phyloP scores from a whole-genome alignment of 1,140 invertebrate genomes.

The Papilio polytes region DNA sequence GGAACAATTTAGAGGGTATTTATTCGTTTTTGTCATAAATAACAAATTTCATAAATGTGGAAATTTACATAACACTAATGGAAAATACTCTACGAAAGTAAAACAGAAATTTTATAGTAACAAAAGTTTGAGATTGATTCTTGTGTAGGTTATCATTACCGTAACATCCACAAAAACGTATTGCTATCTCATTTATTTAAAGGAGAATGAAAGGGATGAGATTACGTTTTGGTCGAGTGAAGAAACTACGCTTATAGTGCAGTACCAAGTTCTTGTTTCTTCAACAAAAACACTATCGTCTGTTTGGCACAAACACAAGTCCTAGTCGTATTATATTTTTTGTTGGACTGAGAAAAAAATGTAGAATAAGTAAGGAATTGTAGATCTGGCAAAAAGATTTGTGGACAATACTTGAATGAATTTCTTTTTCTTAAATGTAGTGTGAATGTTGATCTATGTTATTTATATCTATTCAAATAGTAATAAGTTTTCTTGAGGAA shows the following conservation, averaged over 20 bases:
- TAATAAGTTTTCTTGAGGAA: background rate
- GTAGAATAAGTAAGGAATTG: constrained; percentile 1
- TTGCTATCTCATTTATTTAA: background rate
- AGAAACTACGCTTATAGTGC: background rate
- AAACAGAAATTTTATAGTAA: too few relatives aligned
- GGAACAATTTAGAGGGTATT: too few relatives aligned
- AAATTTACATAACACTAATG: too few relatives aligned
- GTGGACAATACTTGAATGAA: background rate
- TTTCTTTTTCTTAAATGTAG: background rate
- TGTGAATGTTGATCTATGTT: background rate
- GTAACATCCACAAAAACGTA: background rate
- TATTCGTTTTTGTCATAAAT: too few relatives aligned
- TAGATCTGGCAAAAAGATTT: background rate
- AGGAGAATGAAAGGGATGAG: background rate
- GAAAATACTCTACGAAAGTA: too few relatives aligned
- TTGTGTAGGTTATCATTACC: too few relatives aligned
- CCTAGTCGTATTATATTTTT: constrained; percentile 3
- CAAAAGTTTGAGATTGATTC: too few relatives aligned
- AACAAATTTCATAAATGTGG: too few relatives aligned
- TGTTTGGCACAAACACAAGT: constrained; percentile 32
- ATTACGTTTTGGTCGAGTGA: background rate
- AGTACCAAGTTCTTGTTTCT: constrained; percentile 1
- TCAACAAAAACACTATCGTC: constrained; percentile 24
- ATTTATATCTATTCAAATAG: background rate
- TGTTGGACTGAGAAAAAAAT: background rate